phyloP scores from a whole-genome alignment of 2,888 invertebrate genomes.

The Prosapia bicincta region DNA sequence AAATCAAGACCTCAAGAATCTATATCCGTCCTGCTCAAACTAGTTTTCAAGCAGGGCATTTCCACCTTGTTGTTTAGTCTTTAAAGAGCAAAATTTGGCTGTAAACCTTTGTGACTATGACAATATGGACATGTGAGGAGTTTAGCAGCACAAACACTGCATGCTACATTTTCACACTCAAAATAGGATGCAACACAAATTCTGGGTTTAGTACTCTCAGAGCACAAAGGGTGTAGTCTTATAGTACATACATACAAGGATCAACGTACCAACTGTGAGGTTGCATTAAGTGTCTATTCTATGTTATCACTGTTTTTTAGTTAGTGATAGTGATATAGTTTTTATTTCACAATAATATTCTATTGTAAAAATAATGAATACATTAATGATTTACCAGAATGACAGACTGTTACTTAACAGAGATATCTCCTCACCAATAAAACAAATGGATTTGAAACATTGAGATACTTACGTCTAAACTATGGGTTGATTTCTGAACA shows the following conservation, averaged over 20 bases:
- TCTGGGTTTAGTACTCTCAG: neutral
- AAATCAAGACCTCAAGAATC: neutral
- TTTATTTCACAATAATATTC: too few relatives aligned
- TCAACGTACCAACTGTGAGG: too few relatives aligned
- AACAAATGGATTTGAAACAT: too few relatives aligned
- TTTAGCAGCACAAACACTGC: slow-evolving; percentile 4
- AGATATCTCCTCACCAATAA: too few relatives aligned
- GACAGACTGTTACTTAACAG: too few relatives aligned
- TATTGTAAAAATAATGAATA: too few relatives aligned
- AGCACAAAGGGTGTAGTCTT: slow-evolving; percentile 5
- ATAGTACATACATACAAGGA: slow-evolving; percentile 20
- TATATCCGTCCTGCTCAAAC: neutral
- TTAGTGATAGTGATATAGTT: too few relatives aligned
- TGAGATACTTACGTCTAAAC: too few relatives aligned
- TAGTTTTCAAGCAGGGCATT: slow-evolving; percentile 8
- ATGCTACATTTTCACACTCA: slow-evolving; percentile 18
- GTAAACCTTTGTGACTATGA: slow-evolving; percentile 4
- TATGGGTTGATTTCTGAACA: too few relatives aligned
- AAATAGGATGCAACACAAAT: slow-evolving; percentile 4
- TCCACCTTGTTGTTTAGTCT: slow-evolving; percentile 11
- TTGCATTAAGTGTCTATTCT: too few relatives aligned
- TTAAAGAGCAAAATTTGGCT: slow-evolving; percentile 15
- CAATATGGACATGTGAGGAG: slow-evolving; percentile 18
- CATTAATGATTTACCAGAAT: too few relatives aligned
- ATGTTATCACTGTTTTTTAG: too few relatives aligned